These are phyloP conservation scores for Prorops nasuta DNA, from an alignment of 1,140 invertebrate species.

Conservation along the genomic window DNA sequence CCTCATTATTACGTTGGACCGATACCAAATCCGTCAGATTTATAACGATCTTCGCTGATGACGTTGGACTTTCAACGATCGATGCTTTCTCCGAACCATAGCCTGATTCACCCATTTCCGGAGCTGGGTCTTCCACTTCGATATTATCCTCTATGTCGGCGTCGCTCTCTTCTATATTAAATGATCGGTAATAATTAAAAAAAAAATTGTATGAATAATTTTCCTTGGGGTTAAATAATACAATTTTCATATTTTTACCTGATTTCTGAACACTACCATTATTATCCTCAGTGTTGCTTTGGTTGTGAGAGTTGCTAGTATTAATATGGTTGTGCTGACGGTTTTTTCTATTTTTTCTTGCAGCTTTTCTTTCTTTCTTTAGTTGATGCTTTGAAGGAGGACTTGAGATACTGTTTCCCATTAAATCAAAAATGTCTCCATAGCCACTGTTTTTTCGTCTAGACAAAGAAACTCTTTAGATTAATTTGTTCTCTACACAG, in stretches of 20 bases:
- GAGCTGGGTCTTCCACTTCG: conserved; percentile 52
- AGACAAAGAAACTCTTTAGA: conserved; percentile 3
- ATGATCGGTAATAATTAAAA: neutral
- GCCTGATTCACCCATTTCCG: conserved; percentile 64
- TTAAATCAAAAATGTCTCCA: conserved; percentile 34
- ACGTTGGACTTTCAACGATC: conserved; percentile 59
- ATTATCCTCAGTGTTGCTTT: conserved; percentile 37
- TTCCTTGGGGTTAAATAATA: no score
- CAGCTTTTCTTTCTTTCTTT: conserved; percentile 67
- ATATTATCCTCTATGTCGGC: conserved; percentile 80
- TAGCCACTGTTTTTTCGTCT: conserved; percentile 36
- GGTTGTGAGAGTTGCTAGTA: conserved; percentile 10
- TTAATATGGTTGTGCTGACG: conserved; percentile 19
- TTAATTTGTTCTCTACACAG: neutral
- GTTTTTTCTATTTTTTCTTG: conserved; percentile 56
- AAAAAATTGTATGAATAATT: conserved; percentile 1
- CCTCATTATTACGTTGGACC: no score
- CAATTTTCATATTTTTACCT: conserved; percentile 21
- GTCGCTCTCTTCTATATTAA: conserved; percentile 59
- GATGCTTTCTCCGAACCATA: conserved; percentile 70
- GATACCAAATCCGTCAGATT: no score
- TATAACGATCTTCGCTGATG: no score
- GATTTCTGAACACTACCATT: conserved; percentile 22
- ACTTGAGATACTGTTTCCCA: conserved; percentile 23
- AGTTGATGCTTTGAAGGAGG: conserved; percentile 65